Conservation (phyloP, 1,140 invertebrate species). For the Periplaneta americana region DNA sequence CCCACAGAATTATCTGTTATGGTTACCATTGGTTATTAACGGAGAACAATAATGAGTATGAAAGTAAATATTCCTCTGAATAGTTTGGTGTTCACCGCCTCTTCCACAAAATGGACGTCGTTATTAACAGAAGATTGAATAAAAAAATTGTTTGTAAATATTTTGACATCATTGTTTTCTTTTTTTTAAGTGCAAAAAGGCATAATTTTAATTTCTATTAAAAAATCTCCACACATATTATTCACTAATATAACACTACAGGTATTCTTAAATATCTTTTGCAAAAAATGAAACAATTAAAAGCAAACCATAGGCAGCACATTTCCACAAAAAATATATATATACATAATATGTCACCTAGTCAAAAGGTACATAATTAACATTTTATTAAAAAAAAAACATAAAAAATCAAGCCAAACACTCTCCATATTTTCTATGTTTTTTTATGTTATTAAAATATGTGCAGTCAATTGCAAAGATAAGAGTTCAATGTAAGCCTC, state of each 20-base stretch:
- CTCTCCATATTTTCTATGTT: neutral
- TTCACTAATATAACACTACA: neutral
- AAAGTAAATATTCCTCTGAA: no score
- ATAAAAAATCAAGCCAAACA: neutral
- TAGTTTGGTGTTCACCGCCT: no score
- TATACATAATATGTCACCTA: neutral
- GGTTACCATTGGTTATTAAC: no score
- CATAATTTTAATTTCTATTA: neutral
- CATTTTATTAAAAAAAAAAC: neutral
- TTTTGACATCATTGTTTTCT: no score
- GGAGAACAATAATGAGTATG: no score
- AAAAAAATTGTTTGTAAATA: no score
- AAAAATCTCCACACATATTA: neutral
- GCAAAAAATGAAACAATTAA: neutral
- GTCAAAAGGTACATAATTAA: neutral
- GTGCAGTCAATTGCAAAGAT: neutral
- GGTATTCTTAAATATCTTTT: neutral
- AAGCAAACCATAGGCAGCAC: neutral
- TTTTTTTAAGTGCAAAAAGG: neutral
- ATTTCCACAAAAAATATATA: neutral
- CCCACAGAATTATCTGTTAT: no score
- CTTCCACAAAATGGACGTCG: no score
- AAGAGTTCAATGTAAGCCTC: neutral
- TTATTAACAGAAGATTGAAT: no score
- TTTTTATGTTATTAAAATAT: neutral